Evolutionary conservation across 2,797 vertebrate genomes (phyloP).

Genomic region (Botia kubotai): DNA sequence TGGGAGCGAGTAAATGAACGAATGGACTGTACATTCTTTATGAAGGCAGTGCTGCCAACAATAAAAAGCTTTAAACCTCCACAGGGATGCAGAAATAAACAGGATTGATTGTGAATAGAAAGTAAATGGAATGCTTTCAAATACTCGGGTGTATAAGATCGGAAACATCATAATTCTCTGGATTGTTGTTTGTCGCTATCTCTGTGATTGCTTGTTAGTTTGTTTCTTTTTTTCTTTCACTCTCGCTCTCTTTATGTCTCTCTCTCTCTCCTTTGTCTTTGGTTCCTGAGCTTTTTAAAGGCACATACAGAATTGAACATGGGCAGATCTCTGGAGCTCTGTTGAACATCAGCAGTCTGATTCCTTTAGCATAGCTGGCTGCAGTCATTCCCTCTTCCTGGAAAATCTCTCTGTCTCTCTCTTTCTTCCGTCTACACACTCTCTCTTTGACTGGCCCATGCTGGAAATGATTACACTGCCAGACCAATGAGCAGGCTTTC

Average conservation of each 20-base stretch:
- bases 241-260: neutral
- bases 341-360: slow-evolving; percentile 47
- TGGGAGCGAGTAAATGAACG: neutral
- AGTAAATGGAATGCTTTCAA: neutral
- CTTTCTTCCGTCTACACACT: slow-evolving; percentile 14
- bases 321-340: slow-evolving; percentile 47
- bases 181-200: neutral
- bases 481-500: slow-evolving; percentile 49
- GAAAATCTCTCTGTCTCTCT: slow-evolving; percentile 49
- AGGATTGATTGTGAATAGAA: neutral
- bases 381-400: slow-evolving; percentile 23
- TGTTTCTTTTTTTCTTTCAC: neutral
- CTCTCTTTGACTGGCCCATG: slow-evolving; percentile 41
- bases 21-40: neutral
- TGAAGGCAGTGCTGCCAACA: slow-evolving; percentile 16
- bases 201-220: neutral
- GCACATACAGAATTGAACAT: slow-evolving; percentile 29
- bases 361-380: slow-evolving; percentile 47
- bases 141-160: neutral
- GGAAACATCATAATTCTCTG: slow-evolving; percentile 10
- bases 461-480: slow-evolving; percentile 58
- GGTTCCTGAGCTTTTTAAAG: slow-evolving; percentile 17
- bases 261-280: neutral
- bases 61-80: slow-evolving; percentile 13
- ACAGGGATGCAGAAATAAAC: neutral